These are phyloP conservation scores for Neogale vison DNA, from an alignment of 2,113 vertebrate species.

Conservation along the genomic window DNA sequence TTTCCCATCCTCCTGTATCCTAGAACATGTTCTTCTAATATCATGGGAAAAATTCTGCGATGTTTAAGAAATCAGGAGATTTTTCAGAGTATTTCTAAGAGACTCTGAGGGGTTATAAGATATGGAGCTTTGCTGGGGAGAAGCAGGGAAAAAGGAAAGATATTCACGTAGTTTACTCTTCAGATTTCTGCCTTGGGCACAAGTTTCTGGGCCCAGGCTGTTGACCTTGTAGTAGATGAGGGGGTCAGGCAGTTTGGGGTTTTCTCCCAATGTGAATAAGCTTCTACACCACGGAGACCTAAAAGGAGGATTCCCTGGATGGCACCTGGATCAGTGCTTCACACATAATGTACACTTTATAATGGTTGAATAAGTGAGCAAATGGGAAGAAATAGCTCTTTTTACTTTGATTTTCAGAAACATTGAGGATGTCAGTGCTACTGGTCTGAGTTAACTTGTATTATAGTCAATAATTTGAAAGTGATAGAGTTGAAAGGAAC, in stretches of 20 bases:
- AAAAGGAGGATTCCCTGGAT: background rate
- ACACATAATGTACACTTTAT: background rate
- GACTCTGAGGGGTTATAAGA: background rate
- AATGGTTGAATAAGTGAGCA: background rate
- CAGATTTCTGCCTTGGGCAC: background rate
- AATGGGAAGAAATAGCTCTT: background rate
- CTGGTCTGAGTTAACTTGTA: background rate
- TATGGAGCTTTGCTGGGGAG: background rate
- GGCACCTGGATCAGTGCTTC: background rate
- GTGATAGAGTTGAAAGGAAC: background rate
- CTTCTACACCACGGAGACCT: too few relatives aligned
- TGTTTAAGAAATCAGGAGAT: background rate
- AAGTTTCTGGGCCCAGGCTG: background rate
- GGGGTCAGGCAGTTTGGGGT: background rate
- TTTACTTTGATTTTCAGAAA: conserved; percentile 29
- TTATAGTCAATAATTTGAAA: background rate
- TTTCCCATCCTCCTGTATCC: background rate
- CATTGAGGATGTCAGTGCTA: background rate
- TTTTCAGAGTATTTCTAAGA: conserved; percentile 1
- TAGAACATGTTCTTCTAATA: background rate
- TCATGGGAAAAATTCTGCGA: background rate
- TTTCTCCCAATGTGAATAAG: background rate
- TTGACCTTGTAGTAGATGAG: background rate
- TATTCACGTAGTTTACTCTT: background rate
- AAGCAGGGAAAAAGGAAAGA: background rate